Base-by-base conservation (phyloP, 2,797 vertebrate genomes). In the Hydrolagus colliei region DNA sequence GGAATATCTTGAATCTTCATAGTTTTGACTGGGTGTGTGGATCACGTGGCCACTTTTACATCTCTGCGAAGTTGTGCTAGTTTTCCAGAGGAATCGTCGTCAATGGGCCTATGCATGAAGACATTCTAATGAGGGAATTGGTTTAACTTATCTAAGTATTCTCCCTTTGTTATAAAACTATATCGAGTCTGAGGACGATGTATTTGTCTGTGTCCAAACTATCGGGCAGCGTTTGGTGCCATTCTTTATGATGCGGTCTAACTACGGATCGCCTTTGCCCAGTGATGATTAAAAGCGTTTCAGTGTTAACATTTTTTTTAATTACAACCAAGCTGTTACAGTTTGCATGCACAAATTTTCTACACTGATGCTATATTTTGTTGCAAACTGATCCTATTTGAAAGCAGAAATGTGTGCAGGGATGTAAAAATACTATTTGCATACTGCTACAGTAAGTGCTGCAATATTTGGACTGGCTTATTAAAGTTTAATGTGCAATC, bases 1-100 rank as follows among this genome's bases (percentile, higher is more conserved):
- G 93, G 98, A 99, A 90, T 99, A 97, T 90, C 94, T 98, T 86
- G 98, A 99, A 88, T 96, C 96, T 1, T 97, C 97, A 4, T 99
- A 98, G 93, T 92, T 88, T 0, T 0, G 87, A 88, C 87, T 86
- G 88, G 89, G 88, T 77, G 87, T 88, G 90, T 86, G 52, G 35
- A 27, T 52, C 41, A 52, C 41, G 41, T 84, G 32, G 71, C 35
- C 6, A 52, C 78, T 65, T 35, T 35, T 68, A 68, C 65, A 71
- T 52, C 32, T 1, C 16, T 68, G 65, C 65, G 41, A 68, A 20
- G 16, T 68, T 68, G 65, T 82, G 79, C 79, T 68, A 41, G 41
- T 41, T 20, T 82, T 80, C 41, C 2, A 82, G 18, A n/a, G 63
- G 32, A 84, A 84, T 52, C 41, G 41, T 84, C 71, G 9, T 84